Evolutionary conservation across 2,113 vertebrate species (phyloP), one percentile per base, ranked within the genome.

Genomic region (Tragelaphus imberbis): DNA sequence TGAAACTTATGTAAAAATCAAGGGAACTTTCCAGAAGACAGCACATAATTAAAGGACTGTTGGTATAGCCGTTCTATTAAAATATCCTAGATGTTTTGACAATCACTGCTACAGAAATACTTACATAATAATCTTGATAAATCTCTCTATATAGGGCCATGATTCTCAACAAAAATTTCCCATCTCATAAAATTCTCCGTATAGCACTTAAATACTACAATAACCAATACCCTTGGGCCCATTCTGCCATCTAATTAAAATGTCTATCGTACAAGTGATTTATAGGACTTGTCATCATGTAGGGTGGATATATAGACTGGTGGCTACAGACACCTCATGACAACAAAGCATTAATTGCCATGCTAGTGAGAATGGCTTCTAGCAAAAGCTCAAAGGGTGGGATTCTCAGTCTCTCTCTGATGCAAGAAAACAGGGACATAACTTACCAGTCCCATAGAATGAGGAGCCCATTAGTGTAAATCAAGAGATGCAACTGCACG

Each of bases 221-320:
- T 63, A 93, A 93, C 71, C 96, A 93, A 94, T 92, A 84, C 82
- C 95, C 91, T 56, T 95, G 58, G 93, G 95, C 94, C 87, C 63
- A 87, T 93, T 92, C 94, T 80, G 93, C 86, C 63, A 71, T 71
- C 84, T 97, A 97, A 98, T 98, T 98, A 98, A 97, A 98, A 94
- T 49, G 87, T 97, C 96, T 98, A 44, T 94, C 87, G 94, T 77
- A 71, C 79, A 51, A 81, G 89, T 97, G 97, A 98, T 95, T 97
- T 97, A 97, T 6, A 93, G 84, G 63, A 89, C 91, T 96, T 97
- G 95, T 97, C 97, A 95, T 97, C 94, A 94, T n/a, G 56, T 77
- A 89, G 27, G n/a, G 36, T 97, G 86, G 90, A 88, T 93, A 91
- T 89, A 84, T 36, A 98, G 84, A 97, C 92, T 91, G 68, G 95